These are phyloP conservation scores for Parauchenoglanis punctatus DNA, from an alignment of 2,797 vertebrate genomes.

Conservation along the genomic window DNA sequence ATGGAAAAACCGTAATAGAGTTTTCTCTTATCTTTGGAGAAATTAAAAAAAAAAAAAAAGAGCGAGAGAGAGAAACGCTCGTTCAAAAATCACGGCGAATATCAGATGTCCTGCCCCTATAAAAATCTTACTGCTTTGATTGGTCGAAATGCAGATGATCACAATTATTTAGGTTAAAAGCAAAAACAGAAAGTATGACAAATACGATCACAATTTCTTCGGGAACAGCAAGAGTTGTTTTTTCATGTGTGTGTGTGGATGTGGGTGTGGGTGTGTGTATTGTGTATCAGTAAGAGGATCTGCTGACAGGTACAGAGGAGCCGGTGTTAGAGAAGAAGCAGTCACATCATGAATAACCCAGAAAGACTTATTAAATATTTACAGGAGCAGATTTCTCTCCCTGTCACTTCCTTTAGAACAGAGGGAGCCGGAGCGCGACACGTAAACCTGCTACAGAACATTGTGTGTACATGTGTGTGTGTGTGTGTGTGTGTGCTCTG, in stretches of 20 bases:
- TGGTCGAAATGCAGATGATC: background rate
- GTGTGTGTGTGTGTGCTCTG: constrained; percentile 17
- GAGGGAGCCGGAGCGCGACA: constrained; percentile 58
- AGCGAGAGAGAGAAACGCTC: too few species aligned
- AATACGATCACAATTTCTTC: background rate
- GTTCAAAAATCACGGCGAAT: too few species aligned
- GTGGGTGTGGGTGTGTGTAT: constrained; percentile 34
- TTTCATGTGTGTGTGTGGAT: constrained; percentile 40
- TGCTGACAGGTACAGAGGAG: constrained; percentile 66
- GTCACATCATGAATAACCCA: constrained; percentile 74
- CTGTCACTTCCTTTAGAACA: constrained; percentile 76
- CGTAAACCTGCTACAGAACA: constrained; percentile 53
- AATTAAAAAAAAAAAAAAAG: too few species aligned
- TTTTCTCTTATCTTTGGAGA: too few species aligned
- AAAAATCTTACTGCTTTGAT: too few species aligned
- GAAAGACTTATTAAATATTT: constrained; percentile 75
- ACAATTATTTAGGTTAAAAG: background rate
- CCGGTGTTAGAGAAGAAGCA: constrained; percentile 52
- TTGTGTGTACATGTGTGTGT: constrained; percentile 1
- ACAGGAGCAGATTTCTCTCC: constrained; percentile 71
- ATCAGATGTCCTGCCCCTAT: too few species aligned
- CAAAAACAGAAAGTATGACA: too few species aligned
- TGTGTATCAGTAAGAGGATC: constrained; percentile 34
- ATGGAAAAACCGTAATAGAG: too few species aligned
- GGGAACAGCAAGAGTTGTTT: background rate